Percentiles rank a stretch among this genome's conserved stretches.
Conservation (phyloP, 2,113 vertebrate species). For the Malurus melanocephalus region DNA sequence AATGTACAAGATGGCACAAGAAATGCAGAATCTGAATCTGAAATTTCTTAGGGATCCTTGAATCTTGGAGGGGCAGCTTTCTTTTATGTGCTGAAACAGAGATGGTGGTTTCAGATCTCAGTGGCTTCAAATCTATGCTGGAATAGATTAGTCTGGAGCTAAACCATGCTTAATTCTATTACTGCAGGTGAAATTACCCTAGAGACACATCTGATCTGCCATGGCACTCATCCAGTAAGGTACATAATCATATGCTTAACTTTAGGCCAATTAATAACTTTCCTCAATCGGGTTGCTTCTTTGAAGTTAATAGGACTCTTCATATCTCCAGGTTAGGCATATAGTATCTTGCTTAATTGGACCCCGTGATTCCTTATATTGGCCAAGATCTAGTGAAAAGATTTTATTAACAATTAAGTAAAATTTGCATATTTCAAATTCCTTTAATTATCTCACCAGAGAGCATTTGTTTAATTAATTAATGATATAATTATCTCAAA, state of each 20-base stretch:
- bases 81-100: not conserved
- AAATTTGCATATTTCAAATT: not conserved
- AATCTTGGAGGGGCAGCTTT: not conserved
- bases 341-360: not conserved
- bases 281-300: not conserved
- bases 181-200: not conserved
- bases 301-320: not conserved
- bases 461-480: not conserved
- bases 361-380: not conserved
- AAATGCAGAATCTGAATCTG: not conserved
- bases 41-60: not conserved
- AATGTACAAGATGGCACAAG: not conserved
- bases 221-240: not conserved
- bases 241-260: not conserved
- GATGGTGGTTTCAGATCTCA: not conserved
- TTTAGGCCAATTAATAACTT: not conserved
- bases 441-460: not conserved
- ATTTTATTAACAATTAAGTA: slow-evolving; percentile 2
- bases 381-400: not conserved
- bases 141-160: not conserved
- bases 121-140: not conserved
- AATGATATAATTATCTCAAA: not conserved
- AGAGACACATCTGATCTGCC: not conserved
- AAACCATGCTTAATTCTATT: not conserved
- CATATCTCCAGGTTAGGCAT: not conserved